A percentile compares a stretch with the other conserved stretches of the same genome.
Conservation (phyloP, 2,113 vertebrate species). For the Barbus barbus region DNA sequence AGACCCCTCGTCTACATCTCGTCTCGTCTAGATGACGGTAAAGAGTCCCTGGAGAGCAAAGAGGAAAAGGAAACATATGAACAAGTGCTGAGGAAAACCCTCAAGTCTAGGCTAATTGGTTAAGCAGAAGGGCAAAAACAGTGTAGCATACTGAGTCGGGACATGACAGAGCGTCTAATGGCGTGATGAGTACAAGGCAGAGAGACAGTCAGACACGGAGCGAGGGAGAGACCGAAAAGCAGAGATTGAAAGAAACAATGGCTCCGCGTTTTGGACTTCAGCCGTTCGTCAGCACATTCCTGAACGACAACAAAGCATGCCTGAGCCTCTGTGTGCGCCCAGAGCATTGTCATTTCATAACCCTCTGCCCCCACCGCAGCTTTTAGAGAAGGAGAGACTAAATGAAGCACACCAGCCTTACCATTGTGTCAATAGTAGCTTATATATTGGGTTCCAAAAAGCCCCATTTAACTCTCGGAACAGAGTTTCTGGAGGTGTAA, state of each 20-base stretch:
- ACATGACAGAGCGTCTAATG: no score
- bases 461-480: background rate
- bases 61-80: constrained; percentile 1
- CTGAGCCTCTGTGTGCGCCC: constrained; percentile 63
- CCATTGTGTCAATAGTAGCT: background rate
- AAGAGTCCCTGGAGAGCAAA: background rate
- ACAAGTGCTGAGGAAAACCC: background rate
- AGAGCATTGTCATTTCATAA: constrained; percentile 69
- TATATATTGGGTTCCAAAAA: background rate
- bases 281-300: constrained; percentile 78
- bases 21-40: no score
- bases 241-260: constrained; percentile 30
- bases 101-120: constrained; percentile 15
- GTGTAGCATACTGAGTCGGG: no score
- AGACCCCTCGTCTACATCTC: no score
- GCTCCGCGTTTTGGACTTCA: constrained; percentile 65
- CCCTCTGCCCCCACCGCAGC: constrained; percentile 55
- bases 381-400: constrained; percentile 1
- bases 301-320: constrained; percentile 71
- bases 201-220: constrained; percentile 25
- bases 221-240: background rate
- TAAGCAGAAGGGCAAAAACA: constrained; percentile 7
- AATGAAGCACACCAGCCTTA: background rate
- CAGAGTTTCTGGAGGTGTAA: background rate
- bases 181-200: constrained; percentile 5